These are phyloP conservation scores for Amphimedon queenslandica DNA, from an alignment of 37 sponge, comb jelly and placozoan genomes.

Conservation along the genomic window DNA sequence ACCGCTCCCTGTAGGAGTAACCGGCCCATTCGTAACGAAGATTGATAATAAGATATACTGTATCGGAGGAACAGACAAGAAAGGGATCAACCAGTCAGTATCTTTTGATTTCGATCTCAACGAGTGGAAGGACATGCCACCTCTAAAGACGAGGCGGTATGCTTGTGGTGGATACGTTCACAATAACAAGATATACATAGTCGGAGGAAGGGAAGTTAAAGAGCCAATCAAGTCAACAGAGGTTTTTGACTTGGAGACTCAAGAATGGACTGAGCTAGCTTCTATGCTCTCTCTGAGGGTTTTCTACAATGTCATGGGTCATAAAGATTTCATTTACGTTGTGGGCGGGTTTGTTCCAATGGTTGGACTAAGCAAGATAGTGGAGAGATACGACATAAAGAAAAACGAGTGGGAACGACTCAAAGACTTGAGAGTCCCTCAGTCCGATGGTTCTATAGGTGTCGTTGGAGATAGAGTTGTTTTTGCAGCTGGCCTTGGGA, in stretches of 20 bases:
- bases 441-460: constrained; percentile 53
- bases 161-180: constrained; percentile 38
- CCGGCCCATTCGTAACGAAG: constrained; percentile 45
- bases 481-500: constrained; percentile 44
- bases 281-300: constrained; percentile 35
- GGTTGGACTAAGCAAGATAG: constrained; percentile 47
- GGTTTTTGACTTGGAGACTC: constrained; percentile 58
- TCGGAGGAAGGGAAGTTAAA: constrained; percentile 52
- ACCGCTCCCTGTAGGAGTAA: constrained; percentile 57
- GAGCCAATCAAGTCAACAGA: constrained; percentile 41
- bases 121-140: constrained; percentile 49
- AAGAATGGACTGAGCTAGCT: constrained; percentile 65
- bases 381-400: constrained; percentile 53
- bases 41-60: constrained; percentile 57
- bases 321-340: constrained; percentile 47
- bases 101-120: constrained; percentile 45
- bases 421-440: constrained; percentile 31
- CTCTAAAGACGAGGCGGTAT: constrained; percentile 49
- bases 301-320: constrained; percentile 58
- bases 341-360: constrained; percentile 65
- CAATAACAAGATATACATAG: constrained; percentile 55
- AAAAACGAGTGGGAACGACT: constrained; percentile 50
- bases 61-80: constrained; percentile 58
- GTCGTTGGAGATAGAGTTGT: constrained; percentile 56
- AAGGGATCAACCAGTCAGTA: constrained; percentile 41